Evolutionary conservation across 2,888 invertebrate species (phyloP).

Genomic region (Rhagonycha lutea): DNA sequence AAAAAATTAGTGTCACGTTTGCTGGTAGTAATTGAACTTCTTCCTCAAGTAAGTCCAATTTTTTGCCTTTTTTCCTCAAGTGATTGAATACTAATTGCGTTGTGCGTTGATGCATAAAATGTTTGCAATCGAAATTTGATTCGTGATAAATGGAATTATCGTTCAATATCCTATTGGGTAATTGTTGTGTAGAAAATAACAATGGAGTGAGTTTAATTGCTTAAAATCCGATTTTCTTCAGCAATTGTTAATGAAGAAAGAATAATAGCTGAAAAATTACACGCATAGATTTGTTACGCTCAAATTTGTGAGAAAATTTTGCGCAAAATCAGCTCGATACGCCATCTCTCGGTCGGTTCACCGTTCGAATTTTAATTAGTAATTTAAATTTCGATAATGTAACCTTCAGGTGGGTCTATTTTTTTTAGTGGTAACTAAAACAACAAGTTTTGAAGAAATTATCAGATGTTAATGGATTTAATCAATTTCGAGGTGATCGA

Average conservation of each 20-base stretch:
- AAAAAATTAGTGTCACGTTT: conserved; percentile 1
- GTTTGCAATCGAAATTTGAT: conserved; percentile 1
- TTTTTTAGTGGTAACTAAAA: neutral
- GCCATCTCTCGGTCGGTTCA: neutral
- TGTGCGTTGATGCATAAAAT: conserved; percentile 15
- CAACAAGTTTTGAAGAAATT: conserved; percentile 8
- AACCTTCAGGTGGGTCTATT: neutral
- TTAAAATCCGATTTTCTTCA: conserved; percentile 7
- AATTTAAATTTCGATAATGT: neutral
- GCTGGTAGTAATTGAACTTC: conserved; percentile 3
- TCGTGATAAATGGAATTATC: conserved; percentile 8
- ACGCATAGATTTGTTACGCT: conserved; percentile 5
- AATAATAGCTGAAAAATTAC: conserved; percentile 1
- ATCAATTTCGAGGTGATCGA: conserved; percentile 12
- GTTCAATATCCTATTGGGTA: conserved; percentile 15
- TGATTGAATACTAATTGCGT: conserved; percentile 5
- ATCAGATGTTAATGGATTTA: conserved; percentile 5
- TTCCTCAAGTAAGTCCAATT: neutral
- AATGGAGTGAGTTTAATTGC: conserved; percentile 6
- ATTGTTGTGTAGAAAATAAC: conserved; percentile 9
- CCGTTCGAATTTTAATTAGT: neutral
- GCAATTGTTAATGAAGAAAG: conserved; percentile 10
- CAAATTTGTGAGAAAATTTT: neutral
- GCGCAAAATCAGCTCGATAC: neutral
- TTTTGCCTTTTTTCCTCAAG: neutral